Percentiles rank a stretch among this genome's conserved stretches.
These are phyloP conservation scores for Callopanchax toddi DNA, from an alignment of 2,113 vertebrate genomes.

Conservation along the genomic window DNA sequence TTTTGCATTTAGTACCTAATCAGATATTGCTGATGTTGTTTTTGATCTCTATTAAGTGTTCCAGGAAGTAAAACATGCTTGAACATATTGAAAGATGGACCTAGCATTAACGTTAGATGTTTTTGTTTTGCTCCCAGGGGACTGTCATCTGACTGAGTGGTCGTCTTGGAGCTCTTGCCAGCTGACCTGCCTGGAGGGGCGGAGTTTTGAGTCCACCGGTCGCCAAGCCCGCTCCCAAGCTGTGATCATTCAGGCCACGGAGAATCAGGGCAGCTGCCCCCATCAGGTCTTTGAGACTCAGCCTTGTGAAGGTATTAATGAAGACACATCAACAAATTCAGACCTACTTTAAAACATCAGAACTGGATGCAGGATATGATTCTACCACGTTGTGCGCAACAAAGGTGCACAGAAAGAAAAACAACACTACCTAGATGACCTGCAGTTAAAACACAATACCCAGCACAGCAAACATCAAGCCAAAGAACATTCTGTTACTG, in stretches of 20 bases:
- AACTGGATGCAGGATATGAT: not conserved
- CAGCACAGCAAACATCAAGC: too few relatives aligned
- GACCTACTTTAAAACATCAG: not conserved
- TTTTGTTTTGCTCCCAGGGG: slow-evolving; percentile 76
- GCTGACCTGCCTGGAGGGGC: slow-evolving; percentile 91
- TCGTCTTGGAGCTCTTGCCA: slow-evolving; percentile 96
- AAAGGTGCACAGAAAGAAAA: too few relatives aligned
- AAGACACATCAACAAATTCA: not conserved
- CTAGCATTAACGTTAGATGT: not conserved
- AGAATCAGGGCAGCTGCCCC: slow-evolving; percentile 89
- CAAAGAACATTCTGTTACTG: too few relatives aligned
- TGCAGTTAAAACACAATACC: too few relatives aligned
- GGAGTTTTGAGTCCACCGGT: slow-evolving; percentile 88
- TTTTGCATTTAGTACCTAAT: slow-evolving; percentile 55
- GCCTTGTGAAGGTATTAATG: slow-evolving; percentile 87
- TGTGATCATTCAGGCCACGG: slow-evolving; percentile 85
- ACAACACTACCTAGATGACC: too few relatives aligned
- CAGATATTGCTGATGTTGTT: slow-evolving; percentile 47
- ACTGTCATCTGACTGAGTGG: slow-evolving; percentile 95
- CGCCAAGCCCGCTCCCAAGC: slow-evolving; percentile 90
- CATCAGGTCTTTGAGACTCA: slow-evolving; percentile 87
- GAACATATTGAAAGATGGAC: too few relatives aligned
- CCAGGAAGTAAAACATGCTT: slow-evolving; percentile 17
- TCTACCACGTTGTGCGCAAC: too few relatives aligned
- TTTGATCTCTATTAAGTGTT: slow-evolving; percentile 53